Evolutionary conservation across 1,140 invertebrate genomes (phyloP), one percentile per base, ranked within the genome.

Genomic region (Polyergus mexicanus): DNA sequence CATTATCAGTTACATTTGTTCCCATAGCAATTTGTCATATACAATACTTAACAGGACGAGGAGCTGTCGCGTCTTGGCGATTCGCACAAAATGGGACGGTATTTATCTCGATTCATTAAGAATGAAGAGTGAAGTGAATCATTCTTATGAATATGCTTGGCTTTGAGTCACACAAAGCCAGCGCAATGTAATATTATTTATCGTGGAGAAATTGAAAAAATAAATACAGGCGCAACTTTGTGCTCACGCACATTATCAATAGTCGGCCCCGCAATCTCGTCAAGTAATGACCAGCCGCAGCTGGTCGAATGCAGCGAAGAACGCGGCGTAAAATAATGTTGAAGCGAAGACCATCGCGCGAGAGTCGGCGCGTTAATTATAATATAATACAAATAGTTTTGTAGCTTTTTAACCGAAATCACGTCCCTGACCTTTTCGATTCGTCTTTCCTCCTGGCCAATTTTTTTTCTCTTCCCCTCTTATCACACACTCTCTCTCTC

Each of bases 321-420:
- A 80, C 25, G 44, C 35, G 47, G 62, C 56, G 71, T 83, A 41
- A 60, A 85, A 65, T 58, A 51, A 74, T 38, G 75, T 22, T 47
- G 47, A 28, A 19, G 44, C 74, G 81, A 84, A 86, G 85, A 89
- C 85, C 88, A 89, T 84, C 85, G 84, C 88, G 87, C 65, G 84
- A 83, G 84, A 83, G 84, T 72, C 69, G 84, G 76, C 81, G 74
- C 87, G 87, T 89, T 89, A 89, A 89, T 89, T 84, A 89, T 84
- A 78, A 86, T 89, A 89, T 89, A 89, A 90, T 84, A 75, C 88
- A 56, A 76, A 72, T 66, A 83, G 68, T 84, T 19, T 89, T 84
- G 85, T 89, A 86, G 88, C 80, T 58, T 90, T 51, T 51, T 89
- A 89, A 90, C 87, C 88, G 88, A 89, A 88, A 35, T 65, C 84